Percentiles rank a stretch among this genome's conserved stretches.
phyloP scores from a whole-genome alignment of 2,888 invertebrate genomes.

The Empis stercorea region DNA sequence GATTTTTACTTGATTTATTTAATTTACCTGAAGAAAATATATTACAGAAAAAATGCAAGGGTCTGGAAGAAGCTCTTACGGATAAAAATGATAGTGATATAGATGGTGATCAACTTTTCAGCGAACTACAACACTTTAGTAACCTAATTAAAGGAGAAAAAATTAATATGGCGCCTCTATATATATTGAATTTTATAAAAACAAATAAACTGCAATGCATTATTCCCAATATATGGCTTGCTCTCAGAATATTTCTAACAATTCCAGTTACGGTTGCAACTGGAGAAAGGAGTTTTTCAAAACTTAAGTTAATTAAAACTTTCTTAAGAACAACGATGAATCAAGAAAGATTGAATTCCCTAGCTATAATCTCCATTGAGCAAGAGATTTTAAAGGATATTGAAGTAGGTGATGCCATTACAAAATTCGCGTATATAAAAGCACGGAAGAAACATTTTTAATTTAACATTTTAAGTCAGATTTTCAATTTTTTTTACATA shows the following conservation, averaged over 20 bases:
- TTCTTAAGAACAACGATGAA: not conserved
- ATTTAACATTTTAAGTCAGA: slow-evolving; percentile 1
- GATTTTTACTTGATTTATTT: slow-evolving; percentile 1
- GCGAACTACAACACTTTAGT: not conserved
- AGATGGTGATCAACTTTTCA: not conserved
- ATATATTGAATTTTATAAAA: not conserved
- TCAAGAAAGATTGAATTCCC: slow-evolving; percentile 1
- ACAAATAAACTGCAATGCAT: not conserved
- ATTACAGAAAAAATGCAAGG: slow-evolving; percentile 1
- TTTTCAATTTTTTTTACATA: slow-evolving; percentile 1
- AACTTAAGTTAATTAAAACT: not conserved
- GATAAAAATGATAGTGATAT: not conserved
- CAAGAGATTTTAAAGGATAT: not conserved
- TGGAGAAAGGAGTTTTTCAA: slow-evolving; percentile 1
- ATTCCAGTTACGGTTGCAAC: slow-evolving; percentile 1
- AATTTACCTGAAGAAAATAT: not conserved
- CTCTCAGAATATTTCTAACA: slow-evolving; percentile 1
- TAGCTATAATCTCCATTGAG: not conserved
- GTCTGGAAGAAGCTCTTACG: not conserved
- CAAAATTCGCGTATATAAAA: not conserved
- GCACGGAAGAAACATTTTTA: not conserved
- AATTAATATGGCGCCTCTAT: not conserved
- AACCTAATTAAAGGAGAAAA: not conserved
- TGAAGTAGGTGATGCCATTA: not conserved
- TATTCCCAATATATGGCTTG: slow-evolving; percentile 1